Evolutionary conservation across 2,888 invertebrate genomes (phyloP).

Genomic region (Diadromus collaris): DNA sequence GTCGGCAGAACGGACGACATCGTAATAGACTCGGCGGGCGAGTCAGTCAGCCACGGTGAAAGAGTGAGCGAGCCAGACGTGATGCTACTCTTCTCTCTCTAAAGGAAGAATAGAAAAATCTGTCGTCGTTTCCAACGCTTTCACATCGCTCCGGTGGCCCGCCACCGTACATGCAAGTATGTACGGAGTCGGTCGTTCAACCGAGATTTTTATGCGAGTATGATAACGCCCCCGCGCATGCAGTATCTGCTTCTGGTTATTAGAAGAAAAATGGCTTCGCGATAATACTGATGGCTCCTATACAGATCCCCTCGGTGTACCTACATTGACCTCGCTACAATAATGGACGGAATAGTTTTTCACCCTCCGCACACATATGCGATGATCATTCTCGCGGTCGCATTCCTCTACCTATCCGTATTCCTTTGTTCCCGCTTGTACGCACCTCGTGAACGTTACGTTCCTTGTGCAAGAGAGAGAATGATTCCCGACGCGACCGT

Average conservation of each 20-base stretch:
- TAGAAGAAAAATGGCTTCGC: conserved; percentile 49
- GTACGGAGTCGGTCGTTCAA: conserved; percentile 24
- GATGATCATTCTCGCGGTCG: not conserved
- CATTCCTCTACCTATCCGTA: not conserved
- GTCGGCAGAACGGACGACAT: conserved; percentile 25
- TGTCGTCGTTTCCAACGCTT: conserved; percentile 37
- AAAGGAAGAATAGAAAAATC: conserved; percentile 41
- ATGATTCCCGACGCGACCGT: not conserved
- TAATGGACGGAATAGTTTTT: conserved; percentile 11
- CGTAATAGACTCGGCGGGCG: not conserved
- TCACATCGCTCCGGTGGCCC: not conserved
- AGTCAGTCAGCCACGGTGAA: not conserved
- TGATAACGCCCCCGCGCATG: conserved; percentile 38
- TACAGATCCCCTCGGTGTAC: conserved; percentile 8
- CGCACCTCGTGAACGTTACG: not conserved
- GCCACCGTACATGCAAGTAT: conserved; percentile 11
- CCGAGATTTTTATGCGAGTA: conserved; percentile 52
- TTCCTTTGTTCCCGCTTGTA: not conserved
- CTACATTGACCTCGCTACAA: not conserved
- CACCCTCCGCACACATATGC: not conserved
- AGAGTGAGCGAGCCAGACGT: not conserved
- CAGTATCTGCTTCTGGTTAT: conserved; percentile 37
- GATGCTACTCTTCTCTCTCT: not conserved
- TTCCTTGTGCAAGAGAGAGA: not conserved
- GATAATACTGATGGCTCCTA: conserved; percentile 42